These are phyloP conservation scores for Peromyscus attwateri DNA, from an alignment of 2,797 vertebrate species.

Conservation along the genomic window DNA sequence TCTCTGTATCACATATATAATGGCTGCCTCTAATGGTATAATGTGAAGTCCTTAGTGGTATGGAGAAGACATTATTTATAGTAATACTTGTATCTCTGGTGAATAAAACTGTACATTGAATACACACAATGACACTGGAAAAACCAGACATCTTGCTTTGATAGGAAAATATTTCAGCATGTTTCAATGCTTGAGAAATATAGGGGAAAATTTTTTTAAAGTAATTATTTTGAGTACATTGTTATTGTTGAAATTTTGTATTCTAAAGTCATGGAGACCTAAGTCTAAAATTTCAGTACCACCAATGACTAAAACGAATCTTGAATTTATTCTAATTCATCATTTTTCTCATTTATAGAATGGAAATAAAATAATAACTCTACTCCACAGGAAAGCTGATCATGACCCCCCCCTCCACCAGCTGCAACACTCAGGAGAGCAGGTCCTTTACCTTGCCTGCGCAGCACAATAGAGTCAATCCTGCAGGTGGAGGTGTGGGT, in stretches of 20 bases:
- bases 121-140: neutral
- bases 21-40: neutral
- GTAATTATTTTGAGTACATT: neutral
- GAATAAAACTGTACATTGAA: neutral
- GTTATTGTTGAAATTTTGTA: neutral
- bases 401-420: neutral
- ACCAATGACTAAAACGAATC: neutral
- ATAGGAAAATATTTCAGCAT: constrained; percentile 4
- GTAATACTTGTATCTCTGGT: constrained; percentile 16
- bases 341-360: neutral
- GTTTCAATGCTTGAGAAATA: neutral
- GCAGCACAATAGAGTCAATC: neutral
- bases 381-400: neutral
- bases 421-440: neutral
- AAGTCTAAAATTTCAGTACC: neutral
- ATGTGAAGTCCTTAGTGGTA: neutral
- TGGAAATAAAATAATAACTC: neutral
- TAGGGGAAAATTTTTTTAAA: neutral
- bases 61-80: neutral
- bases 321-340: neutral
- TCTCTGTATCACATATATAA: neutral
- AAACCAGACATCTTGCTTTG: neutral
- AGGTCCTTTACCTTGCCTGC: neutral
- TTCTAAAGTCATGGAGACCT: neutral
- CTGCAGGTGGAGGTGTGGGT: neutral